Conservation (phyloP, 2,888 invertebrate genomes). For the Pseudanteris insignis region DNA sequence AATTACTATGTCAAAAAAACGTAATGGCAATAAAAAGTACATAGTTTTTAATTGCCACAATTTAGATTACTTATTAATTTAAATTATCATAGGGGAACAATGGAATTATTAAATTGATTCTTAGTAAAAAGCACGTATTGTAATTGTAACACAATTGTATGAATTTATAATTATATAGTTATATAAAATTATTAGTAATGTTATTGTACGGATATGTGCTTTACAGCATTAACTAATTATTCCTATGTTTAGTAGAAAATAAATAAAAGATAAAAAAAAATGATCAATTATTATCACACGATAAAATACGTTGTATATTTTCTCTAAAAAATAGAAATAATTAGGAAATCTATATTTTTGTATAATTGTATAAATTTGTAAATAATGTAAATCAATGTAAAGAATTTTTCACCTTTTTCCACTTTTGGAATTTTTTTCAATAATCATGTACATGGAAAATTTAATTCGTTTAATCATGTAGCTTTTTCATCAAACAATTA, state of each 20-base stretch:
- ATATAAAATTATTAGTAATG: conserved; percentile 11
- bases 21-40: no score
- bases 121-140: not conserved
- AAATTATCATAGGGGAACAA: no score
- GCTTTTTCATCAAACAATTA: conserved; percentile 20
- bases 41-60: no score
- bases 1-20: no score
- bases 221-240: no score
- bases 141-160: conserved; percentile 13
- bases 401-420: conserved; percentile 60
- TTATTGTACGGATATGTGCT: no score
- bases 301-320: no score
- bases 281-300: no score
- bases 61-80: no score
- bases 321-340: conserved; percentile 25
- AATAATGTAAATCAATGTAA: conserved; percentile 62
- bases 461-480: conserved; percentile 26
- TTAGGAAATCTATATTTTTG: conserved; percentile 55
- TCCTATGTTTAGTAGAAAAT: no score
- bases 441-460: conserved; percentile 26
- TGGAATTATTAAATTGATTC: not conserved
- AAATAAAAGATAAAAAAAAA: no score
- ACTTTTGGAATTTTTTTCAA: conserved; percentile 52
- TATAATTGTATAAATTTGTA: conserved; percentile 58
- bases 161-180: conserved; percentile 18